phyloP scores from a whole-genome alignment of 2,888 invertebrate genomes.

The Plagiodera versicolora region DNA sequence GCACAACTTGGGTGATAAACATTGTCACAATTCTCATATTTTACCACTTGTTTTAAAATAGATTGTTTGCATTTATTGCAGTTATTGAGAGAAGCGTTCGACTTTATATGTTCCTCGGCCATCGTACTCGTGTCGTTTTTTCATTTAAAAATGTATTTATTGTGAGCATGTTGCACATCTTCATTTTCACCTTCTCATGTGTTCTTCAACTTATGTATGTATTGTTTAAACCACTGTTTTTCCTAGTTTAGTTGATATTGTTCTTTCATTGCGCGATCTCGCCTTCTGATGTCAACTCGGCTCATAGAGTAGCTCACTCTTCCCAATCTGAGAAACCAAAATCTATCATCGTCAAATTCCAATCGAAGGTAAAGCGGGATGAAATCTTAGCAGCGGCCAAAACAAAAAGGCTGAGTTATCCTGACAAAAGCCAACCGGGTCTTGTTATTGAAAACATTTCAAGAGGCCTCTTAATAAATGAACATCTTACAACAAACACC shows the following conservation, averaged over 20 bases:
- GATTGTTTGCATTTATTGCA: slow-evolving; percentile 10
- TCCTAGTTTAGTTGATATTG: too few species aligned
- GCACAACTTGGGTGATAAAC: slow-evolving; percentile 10
- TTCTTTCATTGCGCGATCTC: not conserved
- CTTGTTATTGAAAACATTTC: not conserved
- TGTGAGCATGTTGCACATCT: too few species aligned
- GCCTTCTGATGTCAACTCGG: not conserved
- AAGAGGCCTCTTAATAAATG: not conserved
- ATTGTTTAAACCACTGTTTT: too few species aligned
- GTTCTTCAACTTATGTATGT: too few species aligned
- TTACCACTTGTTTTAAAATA: slow-evolving; percentile 1
- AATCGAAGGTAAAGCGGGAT: not conserved
- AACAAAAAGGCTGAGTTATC: not conserved
- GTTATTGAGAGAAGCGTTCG: slow-evolving; percentile 2
- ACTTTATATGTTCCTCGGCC: not conserved
- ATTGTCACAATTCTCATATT: slow-evolving; percentile 2
- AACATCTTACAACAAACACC: not conserved
- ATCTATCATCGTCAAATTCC: slow-evolving; percentile 3
- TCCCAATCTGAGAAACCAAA: slow-evolving; percentile 6
- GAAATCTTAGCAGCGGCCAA: not conserved
- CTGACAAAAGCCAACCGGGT: not conserved
- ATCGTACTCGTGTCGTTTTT: not conserved
- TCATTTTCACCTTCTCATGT: too few species aligned
- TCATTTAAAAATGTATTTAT: too few species aligned
- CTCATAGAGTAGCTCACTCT: not conserved